Percentiles rank a stretch among this genome's conserved stretches.
phyloP scores from a whole-genome alignment of 2,113 vertebrate species.

The Bombycilla garrulus region DNA sequence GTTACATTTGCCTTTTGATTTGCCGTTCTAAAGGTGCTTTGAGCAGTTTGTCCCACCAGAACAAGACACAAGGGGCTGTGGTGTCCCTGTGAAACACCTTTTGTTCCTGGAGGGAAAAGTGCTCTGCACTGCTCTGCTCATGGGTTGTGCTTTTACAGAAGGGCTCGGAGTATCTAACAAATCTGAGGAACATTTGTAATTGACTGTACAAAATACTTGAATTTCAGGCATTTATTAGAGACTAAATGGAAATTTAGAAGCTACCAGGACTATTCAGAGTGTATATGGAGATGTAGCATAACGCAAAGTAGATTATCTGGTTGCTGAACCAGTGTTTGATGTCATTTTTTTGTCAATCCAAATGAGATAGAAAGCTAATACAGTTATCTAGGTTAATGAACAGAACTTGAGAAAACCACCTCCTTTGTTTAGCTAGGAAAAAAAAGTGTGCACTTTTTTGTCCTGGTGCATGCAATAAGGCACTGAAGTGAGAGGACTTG shows the following conservation, averaged over 20 bases:
- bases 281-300: neutral
- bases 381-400: neutral
- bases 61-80: neutral
- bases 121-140: neutral
- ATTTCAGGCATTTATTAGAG: neutral
- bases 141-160: neutral
- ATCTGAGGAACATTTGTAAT: neutral
- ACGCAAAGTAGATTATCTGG: neutral
- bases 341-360: neutral
- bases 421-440: neutral
- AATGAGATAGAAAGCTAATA: neutral
- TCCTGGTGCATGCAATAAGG: neutral
- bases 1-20: neutral
- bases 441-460: rapidly evolving
- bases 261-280: neutral
- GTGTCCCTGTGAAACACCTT: neutral
- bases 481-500: neutral
- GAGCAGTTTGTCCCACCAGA: neutral
- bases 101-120: neutral
- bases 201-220: neutral
- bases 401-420: neutral
- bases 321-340: neutral
- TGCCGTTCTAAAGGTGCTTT: neutral
- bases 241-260: neutral
- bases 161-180: neutral